These are phyloP conservation scores for Cydia amplana DNA, from an alignment of 1,140 invertebrate species.

Conservation along the genomic window DNA sequence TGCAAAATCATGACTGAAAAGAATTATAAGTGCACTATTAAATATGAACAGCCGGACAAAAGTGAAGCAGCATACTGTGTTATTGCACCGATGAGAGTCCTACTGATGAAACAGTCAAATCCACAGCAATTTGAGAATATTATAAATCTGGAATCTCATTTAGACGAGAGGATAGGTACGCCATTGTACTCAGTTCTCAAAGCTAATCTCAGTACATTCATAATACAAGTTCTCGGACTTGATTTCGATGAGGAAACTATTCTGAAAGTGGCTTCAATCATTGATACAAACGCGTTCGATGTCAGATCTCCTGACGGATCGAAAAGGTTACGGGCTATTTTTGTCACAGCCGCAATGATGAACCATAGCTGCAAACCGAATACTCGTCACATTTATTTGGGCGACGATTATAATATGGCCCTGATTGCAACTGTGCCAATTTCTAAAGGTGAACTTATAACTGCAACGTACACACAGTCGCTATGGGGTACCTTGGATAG, in stretches of 20 bases:
- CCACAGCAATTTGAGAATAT: conserved; percentile 80
- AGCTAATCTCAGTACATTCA: conserved; percentile 82
- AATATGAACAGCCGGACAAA: conserved; percentile 72
- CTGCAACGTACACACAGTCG: conserved; percentile 84
- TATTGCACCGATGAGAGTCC: conserved; percentile 82
- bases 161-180: conserved; percentile 81
- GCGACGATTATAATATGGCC: conserved; percentile 78
- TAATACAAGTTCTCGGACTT: conserved; percentile 80
- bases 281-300: conserved; percentile 85
- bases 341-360: conserved; percentile 81
- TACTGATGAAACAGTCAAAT: conserved; percentile 80
- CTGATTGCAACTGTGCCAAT: conserved; percentile 83
- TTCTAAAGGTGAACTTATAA: conserved; percentile 82
- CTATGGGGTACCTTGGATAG: conserved; percentile 83
- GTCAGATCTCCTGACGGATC: conserved; percentile 72
- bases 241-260: conserved; percentile 81
- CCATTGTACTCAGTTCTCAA: conserved; percentile 81
- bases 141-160: conserved; percentile 81
- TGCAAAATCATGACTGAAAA: conserved; percentile 79
- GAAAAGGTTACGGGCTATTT: conserved; percentile 81
- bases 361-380: conserved; percentile 84
- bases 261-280: conserved; percentile 82
- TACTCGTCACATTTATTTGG: conserved; percentile 81
- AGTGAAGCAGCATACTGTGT: conserved; percentile 81
- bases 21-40: conserved; percentile 79